Percentiles rank a stretch among this genome's conserved stretches.
phyloP scores from a whole-genome alignment of 2,113 vertebrate species.

The Rhipidura dahli region DNA sequence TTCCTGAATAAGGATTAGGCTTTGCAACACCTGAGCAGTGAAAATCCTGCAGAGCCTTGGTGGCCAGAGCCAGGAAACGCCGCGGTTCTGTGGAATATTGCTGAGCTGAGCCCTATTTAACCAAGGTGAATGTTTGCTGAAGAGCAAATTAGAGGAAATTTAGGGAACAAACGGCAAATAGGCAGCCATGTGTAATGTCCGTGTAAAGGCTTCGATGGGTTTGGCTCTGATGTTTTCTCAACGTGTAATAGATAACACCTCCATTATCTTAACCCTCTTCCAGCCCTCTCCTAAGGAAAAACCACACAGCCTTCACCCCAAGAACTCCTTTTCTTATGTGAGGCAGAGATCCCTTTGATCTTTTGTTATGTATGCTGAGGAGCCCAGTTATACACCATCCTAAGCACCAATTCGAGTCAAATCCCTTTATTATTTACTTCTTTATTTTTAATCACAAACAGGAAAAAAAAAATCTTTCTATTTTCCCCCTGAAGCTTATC shows the following conservation, averaged over 20 bases:
- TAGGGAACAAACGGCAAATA: constrained; percentile 28
- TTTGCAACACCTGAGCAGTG: constrained; percentile 75
- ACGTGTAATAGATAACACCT: not conserved
- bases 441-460: constrained; percentile 51
- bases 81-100: constrained; percentile 24
- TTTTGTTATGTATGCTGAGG: constrained; percentile 52
- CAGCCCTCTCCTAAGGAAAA: constrained; percentile 37
- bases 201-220: not conserved
- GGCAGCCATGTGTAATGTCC: not conserved
- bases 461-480: not conserved
- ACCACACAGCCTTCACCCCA: not conserved
- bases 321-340: constrained; percentile 4
- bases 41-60: constrained; percentile 60
- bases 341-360: constrained; percentile 37
- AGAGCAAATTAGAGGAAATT: constrained; percentile 39
- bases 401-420: not conserved
- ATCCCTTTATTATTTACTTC: constrained; percentile 45
- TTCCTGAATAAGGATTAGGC: constrained; percentile 65
- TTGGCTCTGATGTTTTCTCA: not conserved
- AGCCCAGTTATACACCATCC: constrained; percentile 4
- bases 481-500: not conserved
- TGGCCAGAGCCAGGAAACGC: constrained; percentile 55
- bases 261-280: not conserved
- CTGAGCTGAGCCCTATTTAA: constrained; percentile 40
- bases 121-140: constrained; percentile 42